Base-by-base conservation (phyloP, 2,113 vertebrate species). In the Artemisiospiza belli region DNA sequence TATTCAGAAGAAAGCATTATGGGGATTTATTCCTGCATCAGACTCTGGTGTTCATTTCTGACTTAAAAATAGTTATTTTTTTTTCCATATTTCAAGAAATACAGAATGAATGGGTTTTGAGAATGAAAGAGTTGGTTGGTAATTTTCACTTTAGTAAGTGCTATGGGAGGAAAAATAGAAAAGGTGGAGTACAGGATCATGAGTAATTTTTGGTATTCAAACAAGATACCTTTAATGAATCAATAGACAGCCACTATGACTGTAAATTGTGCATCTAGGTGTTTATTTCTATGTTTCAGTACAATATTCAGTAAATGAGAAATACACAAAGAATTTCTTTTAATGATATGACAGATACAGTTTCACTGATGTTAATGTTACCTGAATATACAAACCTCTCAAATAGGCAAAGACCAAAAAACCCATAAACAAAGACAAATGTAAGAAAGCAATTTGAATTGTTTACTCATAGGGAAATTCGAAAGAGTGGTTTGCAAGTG, bases 41-140 rank as follows among this genome's bases (percentile, higher is more conserved):
- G 20, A 47, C 6, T 31, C 35, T 64, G 10, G 2, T 20, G 21
- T 43, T 73, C 3, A 27, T 54, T 84, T 81, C 33, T 64, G n/a
- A 52, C 22, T 49, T 30, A 51, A 85, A 88, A 54, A 16, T 39
- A 39, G 37, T 39, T 39, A 28, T 23, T 3, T 8, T 69, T 69
- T 54, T 64, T 59, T 55, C 4, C 1, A 25, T 66, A 24, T 75
- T 66, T 83, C n/a, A 83, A 18, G 10, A 54, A 49, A 49, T 30
- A 58, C 4, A 37, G 16, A 81, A 86, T 31, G 13, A 46, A 55
- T 4, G 0, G 0, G 0, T 58, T 79, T 87, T 3, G 55, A 54
- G 15, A 79, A 55, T 46, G 2, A 83, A 51, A 16, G 8, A 8
- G 2, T 11, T 61, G 17, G 6, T 61, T 64, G 9, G 2, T 30